These are phyloP conservation scores for Papilio polyxenes DNA, from an alignment of 1,140 invertebrate genomes.

Conservation along the genomic window DNA sequence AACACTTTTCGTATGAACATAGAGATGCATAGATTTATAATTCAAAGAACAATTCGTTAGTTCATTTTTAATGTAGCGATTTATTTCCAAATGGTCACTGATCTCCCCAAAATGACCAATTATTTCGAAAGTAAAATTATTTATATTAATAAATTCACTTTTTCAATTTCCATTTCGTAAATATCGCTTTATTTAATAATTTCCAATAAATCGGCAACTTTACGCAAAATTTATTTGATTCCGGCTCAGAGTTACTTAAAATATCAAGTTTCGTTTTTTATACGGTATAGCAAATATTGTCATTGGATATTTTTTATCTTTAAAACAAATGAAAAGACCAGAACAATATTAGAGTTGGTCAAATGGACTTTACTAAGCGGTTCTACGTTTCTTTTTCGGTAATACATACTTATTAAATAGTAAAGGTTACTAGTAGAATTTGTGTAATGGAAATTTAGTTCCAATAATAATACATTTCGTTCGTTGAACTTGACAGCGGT, in stretches of 20 bases:
- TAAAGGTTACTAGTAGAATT: neutral
- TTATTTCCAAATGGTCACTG: neutral
- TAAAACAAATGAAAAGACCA: neutral
- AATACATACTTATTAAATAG: neutral
- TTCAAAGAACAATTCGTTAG: neutral
- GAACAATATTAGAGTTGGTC: neutral
- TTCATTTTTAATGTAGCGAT: neutral
- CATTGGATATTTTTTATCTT: no score
- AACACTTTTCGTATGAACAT: neutral
- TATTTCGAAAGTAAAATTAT: no score
- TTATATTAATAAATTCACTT: neutral
- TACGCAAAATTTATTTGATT: neutral
- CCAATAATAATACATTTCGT: neutral
- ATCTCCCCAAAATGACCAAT: no score
- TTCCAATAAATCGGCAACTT: neutral
- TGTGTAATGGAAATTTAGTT: neutral
- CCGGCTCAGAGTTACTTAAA: neutral
- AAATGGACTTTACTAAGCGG: neutral
- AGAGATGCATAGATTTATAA: conserved; percentile 23
- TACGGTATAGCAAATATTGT: neutral
- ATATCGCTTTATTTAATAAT: neutral
- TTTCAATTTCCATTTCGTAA: neutral
- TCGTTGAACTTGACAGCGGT: conserved; percentile 35
- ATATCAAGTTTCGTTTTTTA: neutral
- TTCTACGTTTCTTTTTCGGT: neutral